Base-by-base conservation (phyloP, 1,140 invertebrate genomes). In the Drosophila baimaii region DNA sequence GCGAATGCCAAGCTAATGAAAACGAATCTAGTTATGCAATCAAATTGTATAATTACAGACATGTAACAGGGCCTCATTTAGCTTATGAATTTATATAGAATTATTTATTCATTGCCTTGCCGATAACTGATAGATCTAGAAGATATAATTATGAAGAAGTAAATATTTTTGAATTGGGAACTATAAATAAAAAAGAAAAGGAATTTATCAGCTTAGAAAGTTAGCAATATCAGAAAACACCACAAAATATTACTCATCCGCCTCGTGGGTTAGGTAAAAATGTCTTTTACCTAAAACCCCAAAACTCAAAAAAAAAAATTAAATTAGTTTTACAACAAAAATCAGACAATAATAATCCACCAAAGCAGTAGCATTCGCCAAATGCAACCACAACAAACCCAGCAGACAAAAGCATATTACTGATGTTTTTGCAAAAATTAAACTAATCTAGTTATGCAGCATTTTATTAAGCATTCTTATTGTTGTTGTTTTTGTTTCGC, bases 401-500 rank as follows among this genome's bases (percentile, higher is more conserved):
- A 23, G 12, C 33, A 15, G 33, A 23, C n/a, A 52, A 39, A 39
- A 44, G 15, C 29, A 54, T 52, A 55, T 23, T 7, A 29, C 23
- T 21, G 9, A 17, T 27, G 33, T 71, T 37, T 33, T 27, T 21
- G 21, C 29, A 4, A 35, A 73, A 52, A 73, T 73, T 17, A 9
- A 61, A 73, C 70, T 62, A 73, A 73, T 44, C 39, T 43, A 61
- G 69, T 73, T 73, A 54, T 73, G 56, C 25, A 3, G 13, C 31
- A 62, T 62, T 62, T 25, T 52, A 54, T 46, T 61, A 73, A 62
- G 37, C 68, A 47, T 27, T 15, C 49, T 21, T 44, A 21, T 44
- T 31, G 25, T 19, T 72, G 23, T 44, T 49, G 46, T 73, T 73
- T 59, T 44, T 49, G 46, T 73, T 73, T 59, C n/a, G 46, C 37